A percentile compares a stretch with the other conserved stretches of the same genome.
phyloP scores from a whole-genome alignment of 2,113 vertebrate genomes.

The Sula dactylatra region DNA sequence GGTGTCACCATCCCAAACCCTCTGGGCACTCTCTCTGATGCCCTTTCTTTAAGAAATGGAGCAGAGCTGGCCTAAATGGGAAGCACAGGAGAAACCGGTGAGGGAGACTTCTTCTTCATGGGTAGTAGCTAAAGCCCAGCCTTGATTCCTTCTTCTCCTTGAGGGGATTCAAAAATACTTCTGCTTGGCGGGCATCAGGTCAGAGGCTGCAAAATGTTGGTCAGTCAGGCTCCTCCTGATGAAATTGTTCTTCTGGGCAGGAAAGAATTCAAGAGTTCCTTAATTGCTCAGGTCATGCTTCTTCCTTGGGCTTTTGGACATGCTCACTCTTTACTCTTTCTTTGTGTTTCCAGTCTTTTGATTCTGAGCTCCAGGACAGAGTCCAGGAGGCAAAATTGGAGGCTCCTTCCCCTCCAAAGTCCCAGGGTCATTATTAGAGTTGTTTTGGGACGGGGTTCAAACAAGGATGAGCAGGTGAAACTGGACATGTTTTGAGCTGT shows the following conservation, averaged over 20 bases:
- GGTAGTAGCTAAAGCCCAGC: neutral
- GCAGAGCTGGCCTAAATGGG: neutral
- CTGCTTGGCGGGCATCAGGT: neutral
- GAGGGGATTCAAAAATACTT: neutral
- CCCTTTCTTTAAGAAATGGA: neutral
- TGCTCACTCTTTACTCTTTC: neutral
- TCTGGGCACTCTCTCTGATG: neutral
- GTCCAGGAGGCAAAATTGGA: neutral
- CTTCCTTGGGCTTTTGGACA: neutral
- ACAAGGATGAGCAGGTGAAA: neutral
- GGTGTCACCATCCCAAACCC: neutral
- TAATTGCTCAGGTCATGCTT: neutral
- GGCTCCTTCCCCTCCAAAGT: neutral
- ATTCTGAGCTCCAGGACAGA: neutral
- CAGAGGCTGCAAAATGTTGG: neutral
- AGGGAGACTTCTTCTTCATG: neutral
- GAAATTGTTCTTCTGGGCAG: neutral
- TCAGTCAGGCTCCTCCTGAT: neutral
- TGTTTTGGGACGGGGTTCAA: neutral
- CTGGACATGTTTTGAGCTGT: neutral
- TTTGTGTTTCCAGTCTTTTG: neutral
- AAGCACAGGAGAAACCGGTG: too few species aligned
- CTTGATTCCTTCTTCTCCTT: neutral
- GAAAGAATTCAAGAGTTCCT: neutral
- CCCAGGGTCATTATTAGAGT: neutral